Percentiles rank a stretch among this genome's conserved stretches.
These are phyloP conservation scores for Antheraea pernyi DNA, from an alignment of 1,140 invertebrate genomes.

Conservation along the genomic window DNA sequence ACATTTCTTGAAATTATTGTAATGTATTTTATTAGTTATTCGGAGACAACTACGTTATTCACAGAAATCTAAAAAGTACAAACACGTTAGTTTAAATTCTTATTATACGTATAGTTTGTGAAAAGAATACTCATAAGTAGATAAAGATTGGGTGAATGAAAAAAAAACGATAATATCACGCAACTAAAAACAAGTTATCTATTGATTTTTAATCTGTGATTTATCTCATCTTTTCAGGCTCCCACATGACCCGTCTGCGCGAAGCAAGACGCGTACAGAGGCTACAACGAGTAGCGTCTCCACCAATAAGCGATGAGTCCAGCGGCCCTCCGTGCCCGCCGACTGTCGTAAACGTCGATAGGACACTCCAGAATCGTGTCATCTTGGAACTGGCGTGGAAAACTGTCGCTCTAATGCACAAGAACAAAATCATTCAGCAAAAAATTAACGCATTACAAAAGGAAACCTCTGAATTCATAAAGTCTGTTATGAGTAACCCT, in stretches of 20 bases:
- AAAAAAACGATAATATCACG: background rate
- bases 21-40: too few relatives aligned
- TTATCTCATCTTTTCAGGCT: constrained; percentile 52
- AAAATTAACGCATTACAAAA: constrained; percentile 68
- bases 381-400: constrained; percentile 66
- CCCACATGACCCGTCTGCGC: constrained; percentile 51
- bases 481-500: constrained; percentile 58
- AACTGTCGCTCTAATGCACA: constrained; percentile 67
- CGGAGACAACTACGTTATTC: too few relatives aligned
- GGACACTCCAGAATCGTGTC: constrained; percentile 55
- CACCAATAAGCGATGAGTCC: constrained; percentile 29
- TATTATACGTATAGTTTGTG: too few relatives aligned
- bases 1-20: too few relatives aligned
- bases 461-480: constrained; percentile 64
- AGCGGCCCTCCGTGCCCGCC: constrained; percentile 26
- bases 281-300: constrained; percentile 41
- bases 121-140: background rate
- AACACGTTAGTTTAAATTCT: too few relatives aligned
- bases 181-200: background rate
- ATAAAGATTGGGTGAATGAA: background rate
- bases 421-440: constrained; percentile 66
- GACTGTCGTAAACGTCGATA: constrained; percentile 26
- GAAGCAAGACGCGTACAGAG: constrained; percentile 59
- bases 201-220: background rate
- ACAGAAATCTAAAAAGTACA: too few relatives aligned